phyloP scores from a whole-genome alignment of 2,888 invertebrate species.

The Chaetogeoica ovagalla region DNA sequence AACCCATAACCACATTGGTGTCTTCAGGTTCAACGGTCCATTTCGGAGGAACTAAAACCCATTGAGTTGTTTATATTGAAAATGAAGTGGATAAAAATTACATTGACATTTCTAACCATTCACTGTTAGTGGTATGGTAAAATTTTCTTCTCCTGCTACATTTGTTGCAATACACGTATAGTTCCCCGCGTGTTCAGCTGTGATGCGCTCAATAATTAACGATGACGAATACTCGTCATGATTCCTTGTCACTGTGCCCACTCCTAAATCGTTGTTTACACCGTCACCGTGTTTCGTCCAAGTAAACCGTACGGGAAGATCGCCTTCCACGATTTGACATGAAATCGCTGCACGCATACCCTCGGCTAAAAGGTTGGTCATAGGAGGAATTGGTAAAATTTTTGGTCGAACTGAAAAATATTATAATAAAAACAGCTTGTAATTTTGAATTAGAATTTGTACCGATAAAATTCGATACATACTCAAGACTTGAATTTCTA shows the following conservation, averaged over 20 bases:
- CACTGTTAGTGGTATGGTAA: conserved; percentile 78
- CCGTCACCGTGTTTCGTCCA: conserved; percentile 86
- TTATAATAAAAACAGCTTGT: conserved; percentile 50
- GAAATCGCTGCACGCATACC: conserved; percentile 87
- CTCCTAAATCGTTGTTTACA: conserved; percentile 61
- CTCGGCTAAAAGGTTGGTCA: conserved; percentile 78
- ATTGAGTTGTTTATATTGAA: background rate
- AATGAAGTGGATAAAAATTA: background rate
- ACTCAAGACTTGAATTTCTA: conserved; percentile 60
- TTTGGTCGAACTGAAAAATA: conserved; percentile 73
- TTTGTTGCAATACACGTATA: conserved; percentile 91
- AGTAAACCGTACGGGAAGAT: conserved; percentile 85
- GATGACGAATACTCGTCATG: conserved; percentile 85
- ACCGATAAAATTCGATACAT: background rate
- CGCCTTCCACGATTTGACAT: conserved; percentile 88
- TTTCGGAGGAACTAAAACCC: conserved; percentile 76
- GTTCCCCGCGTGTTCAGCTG: conserved; percentile 83
- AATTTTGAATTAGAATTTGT: background rate
- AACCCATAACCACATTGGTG: conserved; percentile 79
- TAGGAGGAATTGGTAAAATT: conserved; percentile 80
- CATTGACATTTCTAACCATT: conserved; percentile 65
- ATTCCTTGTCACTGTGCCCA: conserved; percentile 65
- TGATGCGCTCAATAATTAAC: conserved; percentile 82
- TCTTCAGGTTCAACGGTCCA: conserved; percentile 85
- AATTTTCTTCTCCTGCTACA: conserved; percentile 77